Percentiles rank a stretch among this genome's conserved stretches.
These are phyloP conservation scores for Pseudococcus jackbeardsleyi DNA, from an alignment of 2,888 invertebrate species.

Conservation along the genomic window DNA sequence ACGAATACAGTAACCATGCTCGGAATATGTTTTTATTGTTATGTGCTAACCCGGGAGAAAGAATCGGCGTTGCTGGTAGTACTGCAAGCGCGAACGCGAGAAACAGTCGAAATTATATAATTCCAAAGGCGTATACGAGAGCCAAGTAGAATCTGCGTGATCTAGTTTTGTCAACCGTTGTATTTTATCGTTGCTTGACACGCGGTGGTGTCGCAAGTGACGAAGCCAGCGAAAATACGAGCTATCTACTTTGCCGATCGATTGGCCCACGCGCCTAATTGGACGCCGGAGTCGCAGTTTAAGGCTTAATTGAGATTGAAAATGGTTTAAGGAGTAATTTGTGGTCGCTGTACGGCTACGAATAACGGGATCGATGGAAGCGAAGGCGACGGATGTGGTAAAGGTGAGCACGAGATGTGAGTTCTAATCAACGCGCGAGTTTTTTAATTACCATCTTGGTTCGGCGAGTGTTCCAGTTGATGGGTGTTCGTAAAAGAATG, in stretches of 20 bases:
- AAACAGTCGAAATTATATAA: constrained; percentile 43
- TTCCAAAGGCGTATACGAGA: constrained; percentile 14
- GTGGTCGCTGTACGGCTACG: constrained; percentile 39
- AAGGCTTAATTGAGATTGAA: constrained; percentile 14
- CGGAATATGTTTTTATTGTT: constrained; percentile 44
- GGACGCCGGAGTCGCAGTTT: not conserved
- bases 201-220: constrained; percentile 15
- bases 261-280: constrained; percentile 14
- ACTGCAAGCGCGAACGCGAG: not conserved
- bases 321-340: constrained; percentile 46
- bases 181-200: not conserved
- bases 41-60: constrained; percentile 10
- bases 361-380: constrained; percentile 3
- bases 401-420: not conserved
- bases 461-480: not conserved
- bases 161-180: constrained; percentile 40
- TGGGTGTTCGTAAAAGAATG: not conserved
- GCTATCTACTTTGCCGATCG: not conserved
- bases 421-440: not conserved
- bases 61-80: not conserved
- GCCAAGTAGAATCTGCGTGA: constrained; percentile 39
- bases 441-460: not conserved
- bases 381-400: not conserved
- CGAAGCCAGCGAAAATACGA: not conserved
- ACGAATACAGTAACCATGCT: not conserved